Evolutionary conservation across 2,113 vertebrate species (phyloP).

Genomic region (Chlorodrepanis virens): DNA sequence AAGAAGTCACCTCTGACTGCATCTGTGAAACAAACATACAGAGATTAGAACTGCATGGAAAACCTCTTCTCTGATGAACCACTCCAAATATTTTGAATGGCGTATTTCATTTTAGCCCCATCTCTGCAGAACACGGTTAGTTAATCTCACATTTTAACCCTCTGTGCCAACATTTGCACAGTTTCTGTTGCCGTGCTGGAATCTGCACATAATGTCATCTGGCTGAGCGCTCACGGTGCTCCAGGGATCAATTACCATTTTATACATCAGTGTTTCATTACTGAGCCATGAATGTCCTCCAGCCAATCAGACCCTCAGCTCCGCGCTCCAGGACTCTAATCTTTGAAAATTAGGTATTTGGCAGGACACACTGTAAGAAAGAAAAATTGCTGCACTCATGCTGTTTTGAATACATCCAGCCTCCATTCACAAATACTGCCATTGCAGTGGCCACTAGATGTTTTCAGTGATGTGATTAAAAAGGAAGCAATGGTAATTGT

Average conservation of each 20-base stretch:
- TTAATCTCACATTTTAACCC: slow-evolving; percentile 28
- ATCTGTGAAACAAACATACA: neutral
- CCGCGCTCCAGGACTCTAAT: slow-evolving; percentile 35
- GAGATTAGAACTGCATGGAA: neutral
- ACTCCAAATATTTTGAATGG: neutral
- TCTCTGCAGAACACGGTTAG: neutral
- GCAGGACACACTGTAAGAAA: slow-evolving; percentile 11
- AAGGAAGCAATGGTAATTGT: neutral
- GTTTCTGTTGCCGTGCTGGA: neutral
- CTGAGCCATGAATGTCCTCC: neutral
- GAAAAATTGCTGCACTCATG: neutral
- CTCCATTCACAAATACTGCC: slow-evolving; percentile 27
- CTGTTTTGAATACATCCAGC: slow-evolving; percentile 3
- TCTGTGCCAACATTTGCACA: slow-evolving; percentile 1
- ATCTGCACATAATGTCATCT: slow-evolving; percentile 44
- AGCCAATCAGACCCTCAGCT: slow-evolving; percentile 58
- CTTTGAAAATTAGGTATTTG: slow-evolving; percentile 54
- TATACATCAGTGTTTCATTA: slow-evolving; percentile 66
- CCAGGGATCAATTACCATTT: slow-evolving; percentile 62
- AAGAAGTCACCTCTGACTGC: neutral
- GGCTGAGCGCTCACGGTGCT: neutral
- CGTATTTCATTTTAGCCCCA: neutral
- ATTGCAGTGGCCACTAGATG: neutral
- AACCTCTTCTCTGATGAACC: neutral
- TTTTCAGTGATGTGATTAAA: neutral